A percentile compares a stretch with the other conserved stretches of the same genome.
These are phyloP conservation scores for Drosophila willistoni DNA, from an alignment of 1,140 invertebrate genomes.

Conservation along the genomic window DNA sequence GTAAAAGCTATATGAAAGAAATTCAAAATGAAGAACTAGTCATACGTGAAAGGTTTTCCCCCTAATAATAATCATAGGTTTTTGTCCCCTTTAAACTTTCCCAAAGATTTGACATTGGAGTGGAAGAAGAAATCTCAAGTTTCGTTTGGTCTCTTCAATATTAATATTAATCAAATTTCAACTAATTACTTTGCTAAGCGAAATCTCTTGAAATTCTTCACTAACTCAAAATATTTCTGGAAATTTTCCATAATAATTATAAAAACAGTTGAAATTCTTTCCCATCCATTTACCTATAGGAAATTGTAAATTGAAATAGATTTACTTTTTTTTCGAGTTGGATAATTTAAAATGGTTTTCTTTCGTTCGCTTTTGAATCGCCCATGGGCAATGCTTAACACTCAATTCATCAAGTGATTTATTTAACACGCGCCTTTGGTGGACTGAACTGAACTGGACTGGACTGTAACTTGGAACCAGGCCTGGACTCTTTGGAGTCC, in stretches of 20 bases:
- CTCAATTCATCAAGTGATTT: slow-evolving; percentile 78
- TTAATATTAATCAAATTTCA: neutral
- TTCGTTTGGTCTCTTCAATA: neutral
- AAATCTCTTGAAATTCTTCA: neutral
- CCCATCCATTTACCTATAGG: slow-evolving; percentile 4
- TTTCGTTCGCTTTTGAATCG: slow-evolving; percentile 8
- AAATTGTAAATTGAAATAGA: neutral
- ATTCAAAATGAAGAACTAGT: too few species aligned
- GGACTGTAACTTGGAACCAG: slow-evolving; percentile 10
- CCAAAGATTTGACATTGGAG: too few species aligned
- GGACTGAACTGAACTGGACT: slow-evolving; percentile 23
- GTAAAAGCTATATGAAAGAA: too few species aligned
- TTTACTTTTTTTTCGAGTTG: neutral
- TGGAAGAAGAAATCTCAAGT: too few species aligned
- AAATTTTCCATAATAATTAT: neutral
- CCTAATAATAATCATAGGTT: too few species aligned
- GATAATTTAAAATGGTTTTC: slow-evolving; percentile 4
- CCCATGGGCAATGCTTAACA: slow-evolving; percentile 43
- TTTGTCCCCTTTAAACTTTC: too few species aligned
- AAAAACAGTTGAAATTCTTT: neutral
- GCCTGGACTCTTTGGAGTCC: slow-evolving; percentile 32
- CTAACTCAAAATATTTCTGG: neutral
- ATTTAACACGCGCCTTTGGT: slow-evolving; percentile 66
- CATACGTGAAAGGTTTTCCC: too few species aligned
- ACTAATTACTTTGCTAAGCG: neutral